phyloP scores from a whole-genome alignment of 1,140 invertebrate genomes.

The Drosophila carrolli region DNA sequence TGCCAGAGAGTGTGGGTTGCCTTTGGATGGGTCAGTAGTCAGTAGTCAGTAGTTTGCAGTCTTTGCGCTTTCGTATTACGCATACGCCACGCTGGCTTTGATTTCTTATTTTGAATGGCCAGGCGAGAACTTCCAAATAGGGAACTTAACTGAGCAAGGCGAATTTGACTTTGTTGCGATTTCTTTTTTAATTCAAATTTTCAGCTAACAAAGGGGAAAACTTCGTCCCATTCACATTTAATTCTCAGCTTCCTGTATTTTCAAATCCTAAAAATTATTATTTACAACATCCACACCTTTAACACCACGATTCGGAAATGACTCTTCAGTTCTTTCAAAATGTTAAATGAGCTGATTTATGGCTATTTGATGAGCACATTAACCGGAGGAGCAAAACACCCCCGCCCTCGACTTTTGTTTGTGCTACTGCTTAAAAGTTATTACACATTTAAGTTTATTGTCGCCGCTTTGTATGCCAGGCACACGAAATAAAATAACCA shows the following conservation, averaged over 20 bases:
- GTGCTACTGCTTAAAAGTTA: slow-evolving; percentile 47
- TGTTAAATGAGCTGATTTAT: slow-evolving; percentile 80
- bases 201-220: not conserved
- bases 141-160: slow-evolving; percentile 26
- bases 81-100: slow-evolving; percentile 61
- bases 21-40: slow-evolving; percentile 52
- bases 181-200: slow-evolving; percentile 45
- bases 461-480: slow-evolving; percentile 31
- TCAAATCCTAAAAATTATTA: slow-evolving; percentile 38
- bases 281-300: slow-evolving; percentile 57
- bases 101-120: slow-evolving; percentile 39
- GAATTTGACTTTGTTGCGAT: slow-evolving; percentile 45
- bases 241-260: slow-evolving; percentile 24
- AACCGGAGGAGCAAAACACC: slow-evolving; percentile 22
- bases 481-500: slow-evolving; percentile 26
- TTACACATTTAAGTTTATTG: slow-evolving; percentile 59
- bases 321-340: slow-evolving; percentile 26
- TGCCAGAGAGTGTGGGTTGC: slow-evolving; percentile 51
- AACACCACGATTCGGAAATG: slow-evolving; percentile 12
- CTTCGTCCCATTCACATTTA: not conserved
- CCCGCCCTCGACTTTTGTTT: slow-evolving; percentile 3
- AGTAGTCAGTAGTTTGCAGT: not conserved
- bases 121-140: slow-evolving; percentile 51
- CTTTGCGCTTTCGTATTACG: slow-evolving; percentile 57
- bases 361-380: slow-evolving; percentile 76